A percentile compares a stretch with the other conserved stretches of the same genome.
Evolutionary conservation across 1,140 invertebrate species (phyloP).

Genomic region (Drosophila navojoa): DNA sequence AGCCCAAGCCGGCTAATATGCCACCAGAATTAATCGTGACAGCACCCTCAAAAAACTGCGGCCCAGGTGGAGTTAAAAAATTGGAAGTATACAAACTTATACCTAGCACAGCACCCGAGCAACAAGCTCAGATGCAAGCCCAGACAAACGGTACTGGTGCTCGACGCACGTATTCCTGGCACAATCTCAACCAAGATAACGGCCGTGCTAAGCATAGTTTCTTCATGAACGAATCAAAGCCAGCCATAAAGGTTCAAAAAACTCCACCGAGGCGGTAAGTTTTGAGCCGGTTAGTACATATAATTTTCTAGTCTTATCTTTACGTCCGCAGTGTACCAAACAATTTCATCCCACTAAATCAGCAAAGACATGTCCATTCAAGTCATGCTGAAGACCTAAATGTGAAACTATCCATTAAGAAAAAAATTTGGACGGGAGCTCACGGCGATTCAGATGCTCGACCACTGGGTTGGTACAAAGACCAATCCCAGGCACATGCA

Average conservation of each 20-base stretch:
- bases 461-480: slow-evolving; percentile 62
- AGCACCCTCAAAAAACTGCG: slow-evolving; percentile 62
- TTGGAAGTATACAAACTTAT: slow-evolving; percentile 65
- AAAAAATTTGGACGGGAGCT: slow-evolving; percentile 80
- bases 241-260: slow-evolving; percentile 41
- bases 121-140: slow-evolving; percentile 15
- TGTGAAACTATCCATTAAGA: slow-evolving; percentile 78
- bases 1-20: slow-evolving; percentile 63
- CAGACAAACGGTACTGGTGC: slow-evolving; percentile 22
- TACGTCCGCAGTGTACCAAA: slow-evolving; percentile 42
- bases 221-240: slow-evolving; percentile 40
- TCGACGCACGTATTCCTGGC: slow-evolving; percentile 81
- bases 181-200: slow-evolving; percentile 71
- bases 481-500: slow-evolving; percentile 25
- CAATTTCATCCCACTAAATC: slow-evolving; percentile 51
- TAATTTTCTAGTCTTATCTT: not conserved
- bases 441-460: slow-evolving; percentile 44
- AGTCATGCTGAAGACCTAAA: slow-evolving; percentile 65
- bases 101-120: slow-evolving; percentile 58
- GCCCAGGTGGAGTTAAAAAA: slow-evolving; percentile 41
- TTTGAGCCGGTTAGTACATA: not conserved
- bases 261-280: slow-evolving; percentile 51
- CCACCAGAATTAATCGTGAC: slow-evolving; percentile 82
- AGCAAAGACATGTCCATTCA: slow-evolving; percentile 41
- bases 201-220: slow-evolving; percentile 26